Conservation (phyloP, 2,113 vertebrate species). For the Amblyopsis rosae region DNA sequence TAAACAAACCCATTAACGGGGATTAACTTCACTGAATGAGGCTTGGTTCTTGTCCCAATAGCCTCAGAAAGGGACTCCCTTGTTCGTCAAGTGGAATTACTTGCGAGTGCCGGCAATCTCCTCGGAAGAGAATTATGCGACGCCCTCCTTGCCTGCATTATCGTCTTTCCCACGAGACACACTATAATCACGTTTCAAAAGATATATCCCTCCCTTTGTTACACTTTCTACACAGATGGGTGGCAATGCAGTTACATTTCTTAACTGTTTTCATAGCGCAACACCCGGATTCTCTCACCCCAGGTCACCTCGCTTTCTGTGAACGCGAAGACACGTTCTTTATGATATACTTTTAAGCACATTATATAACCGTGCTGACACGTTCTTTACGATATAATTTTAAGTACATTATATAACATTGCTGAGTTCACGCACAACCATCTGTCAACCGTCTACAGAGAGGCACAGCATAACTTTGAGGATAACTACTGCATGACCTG, state of each 20-base stretch:
- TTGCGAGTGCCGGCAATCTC: constrained; percentile 63
- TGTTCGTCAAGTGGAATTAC: constrained; percentile 72
- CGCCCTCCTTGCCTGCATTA: constrained; percentile 39
- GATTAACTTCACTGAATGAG: constrained; percentile 77
- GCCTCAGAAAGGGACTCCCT: constrained; percentile 63
- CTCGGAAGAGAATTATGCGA: constrained; percentile 64
- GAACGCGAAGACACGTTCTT: too few relatives aligned
- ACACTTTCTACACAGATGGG: constrained; percentile 8
- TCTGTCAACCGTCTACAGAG: too few relatives aligned
- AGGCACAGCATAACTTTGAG: too few relatives aligned
- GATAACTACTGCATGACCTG: too few relatives aligned
- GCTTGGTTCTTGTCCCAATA: constrained; percentile 72
- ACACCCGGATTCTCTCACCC: too few relatives aligned
- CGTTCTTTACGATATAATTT: too few relatives aligned
- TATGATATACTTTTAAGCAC: too few relatives aligned
- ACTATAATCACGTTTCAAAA: constrained; percentile 68
- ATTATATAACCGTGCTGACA: too few relatives aligned
- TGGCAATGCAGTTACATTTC: neutral
- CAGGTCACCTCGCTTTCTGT: too few relatives aligned
- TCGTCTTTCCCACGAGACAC: constrained; percentile 50
- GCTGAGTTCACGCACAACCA: too few relatives aligned
- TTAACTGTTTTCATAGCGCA: too few relatives aligned
- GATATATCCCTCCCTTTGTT: constrained; percentile 42
- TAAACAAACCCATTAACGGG: constrained; percentile 78
- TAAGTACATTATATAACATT: too few relatives aligned